Evolutionary conservation across 2,797 vertebrate genomes (phyloP), one percentile per base, ranked within the genome.

Genomic region (Spinus olivaceus): DNA sequence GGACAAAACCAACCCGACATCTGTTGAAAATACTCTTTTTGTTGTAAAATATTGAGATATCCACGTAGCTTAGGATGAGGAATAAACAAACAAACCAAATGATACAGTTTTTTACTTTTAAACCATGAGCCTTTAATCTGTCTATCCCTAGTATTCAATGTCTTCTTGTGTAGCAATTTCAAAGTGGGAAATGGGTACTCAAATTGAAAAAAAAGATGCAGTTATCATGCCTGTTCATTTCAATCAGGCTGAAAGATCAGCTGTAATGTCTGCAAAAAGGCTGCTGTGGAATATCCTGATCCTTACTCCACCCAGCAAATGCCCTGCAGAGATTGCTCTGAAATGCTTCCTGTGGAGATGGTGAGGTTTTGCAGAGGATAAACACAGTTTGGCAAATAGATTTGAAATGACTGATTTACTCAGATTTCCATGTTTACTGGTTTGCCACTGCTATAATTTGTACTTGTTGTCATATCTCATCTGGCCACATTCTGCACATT

Each of bases 331-430:
- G 72, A 80, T 88, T 81, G 73, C 74, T 70, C 81, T 81, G 87
- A 96, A 96, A 85, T 19, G 83, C 79, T 91, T 95, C 94, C 91
- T 81, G 33, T 56, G 57, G 86, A 95, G 90, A 90, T 67, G 27
- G 6, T 63, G 88, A 94, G 66, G 61, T 88, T 95, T 95, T 95
- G 81, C 66, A 81, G 56, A 95, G 77, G 67, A 96, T 95, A 96
- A 92, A 74, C 51, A 85, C 61, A 92, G 71, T 87, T 91, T 87
- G 95, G 94, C 95, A 96, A 95, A 96, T 92, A 96, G 93, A 96
- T 97, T 87, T 95, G 86, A 96, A 97, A 96, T 92, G 87, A 97
- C 72, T 81, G 92, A 94, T 96, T 91, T 91, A 92, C 83, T 94
- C 89, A 92, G 67, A 92, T 95, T 92, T 95, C 91, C 95, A 90